Evolutionary conservation across 1,140 invertebrate species (phyloP), one percentile per base, ranked within the genome.

Genomic region (Aphaenogaster ashmeadi): DNA sequence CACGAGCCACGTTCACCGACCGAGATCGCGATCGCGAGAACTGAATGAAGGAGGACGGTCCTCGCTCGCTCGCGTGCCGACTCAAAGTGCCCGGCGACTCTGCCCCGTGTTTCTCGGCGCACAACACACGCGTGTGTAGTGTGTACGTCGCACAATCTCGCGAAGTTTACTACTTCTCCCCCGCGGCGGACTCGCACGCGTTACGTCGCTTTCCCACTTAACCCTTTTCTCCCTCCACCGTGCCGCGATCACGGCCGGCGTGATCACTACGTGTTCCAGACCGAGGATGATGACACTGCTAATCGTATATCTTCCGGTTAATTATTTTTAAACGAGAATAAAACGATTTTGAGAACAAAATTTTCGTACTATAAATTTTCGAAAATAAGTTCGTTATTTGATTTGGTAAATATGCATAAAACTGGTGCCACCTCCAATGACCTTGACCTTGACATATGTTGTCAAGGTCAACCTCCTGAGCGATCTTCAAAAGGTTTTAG

Each of bases 91-190:
- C 54, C 60, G 69, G 69, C 75, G 56, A 21, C 27, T 88, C 50
- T 36, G 64, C 33, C 71, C 54, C 77, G 60, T 85, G 60, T 69
- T 69, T 44, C 54, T 62, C 75, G 72, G 67, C 47, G 27, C 64
- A n/a, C 64, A 50, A 58, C 27, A 33, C 56, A 41, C 41, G 54
- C 80, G 50, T 18, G 50, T 80, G 56, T 80, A 36, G 50, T 18
- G 50, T 80, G 56, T 80, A 36, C 69, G 41, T 50, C 74, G n/a
- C 72, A 60, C 67, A 21, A 64, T 52, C 67, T 21, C 50, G n/a
- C 58, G 3, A 75, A 75, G 71, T 88, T 88, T 87, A 66, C 83
- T 78, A 81, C 81, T 77, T 81, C 89, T 91, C 87, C 85, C 69
- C 79, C 52, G 41, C 52, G 52, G 11, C 36, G 52, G 80, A 60